These are phyloP conservation scores for Tolypeutes matacus DNA, from an alignment of 2,797 vertebrate species.

Conservation along the genomic window DNA sequence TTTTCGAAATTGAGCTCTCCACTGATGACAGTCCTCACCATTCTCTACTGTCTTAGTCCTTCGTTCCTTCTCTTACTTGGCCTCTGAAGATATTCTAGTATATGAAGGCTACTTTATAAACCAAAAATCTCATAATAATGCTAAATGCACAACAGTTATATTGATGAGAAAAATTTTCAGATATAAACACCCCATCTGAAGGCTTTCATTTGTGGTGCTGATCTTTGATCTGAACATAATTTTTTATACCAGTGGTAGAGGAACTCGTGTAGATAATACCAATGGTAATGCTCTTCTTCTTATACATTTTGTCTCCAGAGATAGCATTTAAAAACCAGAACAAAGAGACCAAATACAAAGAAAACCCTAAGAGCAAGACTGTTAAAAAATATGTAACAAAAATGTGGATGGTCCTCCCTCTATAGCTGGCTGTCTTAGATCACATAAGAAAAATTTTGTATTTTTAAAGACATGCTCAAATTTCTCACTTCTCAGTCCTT, in stretches of 20 bases:
- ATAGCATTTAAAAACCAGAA: slow-evolving; percentile 43
- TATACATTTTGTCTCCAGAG: background rate
- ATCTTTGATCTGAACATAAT: background rate
- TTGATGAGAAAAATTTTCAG: slow-evolving; percentile 3
- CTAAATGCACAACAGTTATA: background rate
- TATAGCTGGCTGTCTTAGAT: background rate
- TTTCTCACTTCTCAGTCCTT: background rate
- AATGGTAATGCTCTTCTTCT: background rate
- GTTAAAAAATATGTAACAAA: slow-evolving; percentile 5
- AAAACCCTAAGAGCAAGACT: background rate
- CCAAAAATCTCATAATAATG: background rate
- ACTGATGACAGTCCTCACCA: accelerated
- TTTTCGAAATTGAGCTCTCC: background rate
- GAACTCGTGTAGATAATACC: background rate
- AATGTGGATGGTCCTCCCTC: background rate
- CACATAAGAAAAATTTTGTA: background rate
- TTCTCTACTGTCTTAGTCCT: background rate
- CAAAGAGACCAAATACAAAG: background rate
- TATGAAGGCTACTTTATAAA: background rate
- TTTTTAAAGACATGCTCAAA: slow-evolving; percentile 8
- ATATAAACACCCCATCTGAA: background rate
- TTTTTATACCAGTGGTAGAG: background rate
- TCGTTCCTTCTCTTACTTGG: background rate
- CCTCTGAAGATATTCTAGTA: background rate
- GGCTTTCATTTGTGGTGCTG: background rate